Evolutionary conservation across 2,113 vertebrate genomes (phyloP).

Genomic region (Sinocyclocheilus maitianheensis): DNA sequence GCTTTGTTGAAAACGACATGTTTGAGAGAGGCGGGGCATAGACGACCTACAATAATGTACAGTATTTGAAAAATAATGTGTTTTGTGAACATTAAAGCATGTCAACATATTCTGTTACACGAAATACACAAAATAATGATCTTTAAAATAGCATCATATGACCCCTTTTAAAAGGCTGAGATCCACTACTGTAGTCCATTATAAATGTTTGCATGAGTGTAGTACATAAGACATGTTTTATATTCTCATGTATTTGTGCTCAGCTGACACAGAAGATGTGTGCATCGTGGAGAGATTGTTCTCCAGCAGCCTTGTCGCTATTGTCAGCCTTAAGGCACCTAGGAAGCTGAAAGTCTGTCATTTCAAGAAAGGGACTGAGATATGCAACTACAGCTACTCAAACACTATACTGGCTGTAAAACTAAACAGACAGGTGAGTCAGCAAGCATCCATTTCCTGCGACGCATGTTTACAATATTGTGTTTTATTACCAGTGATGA

Average conservation of each 20-base stretch:
- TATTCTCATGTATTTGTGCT: background rate
- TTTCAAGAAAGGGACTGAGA: constrained; percentile 99
- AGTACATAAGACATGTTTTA: background rate
- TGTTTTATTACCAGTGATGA: background rate
- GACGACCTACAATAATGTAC: too few species aligned
- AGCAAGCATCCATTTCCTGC: background rate
- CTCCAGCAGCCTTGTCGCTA: constrained; percentile 96
- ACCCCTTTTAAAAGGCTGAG: background rate
- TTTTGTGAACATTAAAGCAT: too few species aligned
- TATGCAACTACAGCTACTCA: constrained; percentile 99
- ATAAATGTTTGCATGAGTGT: background rate
- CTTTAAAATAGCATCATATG: too few species aligned
- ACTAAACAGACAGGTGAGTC: constrained; percentile 91
- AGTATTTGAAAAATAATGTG: too few species aligned
- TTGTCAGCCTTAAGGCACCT: constrained; percentile 98
- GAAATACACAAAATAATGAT: too few species aligned
- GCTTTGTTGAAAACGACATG: too few species aligned
- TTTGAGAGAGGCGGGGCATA: too few species aligned
- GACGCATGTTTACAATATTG: background rate
- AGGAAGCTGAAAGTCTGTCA: constrained; percentile 98
- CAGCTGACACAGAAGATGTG: constrained; percentile 96
- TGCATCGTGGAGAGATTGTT: constrained; percentile 97
- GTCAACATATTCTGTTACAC: too few species aligned
- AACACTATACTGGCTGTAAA: constrained; percentile 98
- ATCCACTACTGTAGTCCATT: background rate